Evolutionary conservation across 2,797 vertebrate genomes (phyloP), one percentile per base, ranked within the genome.

Genomic region (Gymnoscopelus microlampas): DNA sequence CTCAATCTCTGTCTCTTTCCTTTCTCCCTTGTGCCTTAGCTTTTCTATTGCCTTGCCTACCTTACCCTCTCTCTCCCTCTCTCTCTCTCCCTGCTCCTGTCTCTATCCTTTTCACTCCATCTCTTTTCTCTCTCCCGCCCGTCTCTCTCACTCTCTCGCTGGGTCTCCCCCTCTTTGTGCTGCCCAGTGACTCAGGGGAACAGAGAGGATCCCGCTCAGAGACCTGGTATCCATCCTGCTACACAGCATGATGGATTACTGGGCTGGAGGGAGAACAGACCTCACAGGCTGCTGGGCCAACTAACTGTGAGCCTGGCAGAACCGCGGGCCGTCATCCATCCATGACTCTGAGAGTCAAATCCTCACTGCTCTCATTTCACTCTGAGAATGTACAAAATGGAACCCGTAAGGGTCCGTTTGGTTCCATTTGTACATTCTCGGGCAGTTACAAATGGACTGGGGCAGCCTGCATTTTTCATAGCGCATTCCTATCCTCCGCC

Each of bases 221-320:
- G 73, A 19, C 72, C 70, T n/a, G 61, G 67, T 83, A 59, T 81
- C 71, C 60, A 70, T 71, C 13, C 4, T 78, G 81, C 81, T 82
- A 57, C 4, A 39, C 71, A 0, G 0, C 67, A 69, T 83, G 84
- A 85, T 87, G 81, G 81, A 88, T 88, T 64, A 80, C 79, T 71
- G n/a, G 39, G 60, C 66, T 50, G 58, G 15, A 56, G 3, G 74
- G 56, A 71, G 39, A 44, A 44, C 39, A 44, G 72, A 79, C 55
- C 77, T 80, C 73, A 63, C 73, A 65, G 65, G 47, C 47, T 29
- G 26, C 26, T 3, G 26, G 26, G 26, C 26, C 26, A 29, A 29
- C 26, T 29, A 29, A 29, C 26, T 29, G 26, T 4, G 26, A 29
- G 26, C 26, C 26, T 29, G 26, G 26, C 26, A 29, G 26, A 3